Percentiles rank a stretch among this genome's conserved stretches.
These are phyloP conservation scores for Volucella bombylans DNA, from an alignment of 2,888 invertebrate species.

Conservation along the genomic window DNA sequence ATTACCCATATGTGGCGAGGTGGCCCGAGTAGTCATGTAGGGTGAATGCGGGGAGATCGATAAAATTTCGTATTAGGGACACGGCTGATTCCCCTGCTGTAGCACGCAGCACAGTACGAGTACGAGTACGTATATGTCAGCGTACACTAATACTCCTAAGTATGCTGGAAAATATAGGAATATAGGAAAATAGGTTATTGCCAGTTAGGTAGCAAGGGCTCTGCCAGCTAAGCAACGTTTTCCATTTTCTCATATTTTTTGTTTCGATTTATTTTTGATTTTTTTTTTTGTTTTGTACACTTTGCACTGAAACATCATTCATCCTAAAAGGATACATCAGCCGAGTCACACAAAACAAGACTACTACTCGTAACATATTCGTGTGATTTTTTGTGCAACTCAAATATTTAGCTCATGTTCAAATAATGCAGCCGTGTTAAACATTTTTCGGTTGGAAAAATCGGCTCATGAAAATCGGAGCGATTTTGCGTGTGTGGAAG, in stretches of 20 bases:
- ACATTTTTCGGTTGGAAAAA: constrained; percentile 33
- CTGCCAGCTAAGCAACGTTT: constrained; percentile 44
- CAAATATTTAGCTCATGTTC: constrained; percentile 69
- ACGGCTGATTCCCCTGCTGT: constrained; percentile 59
- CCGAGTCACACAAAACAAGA: constrained; percentile 21
- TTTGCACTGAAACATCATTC: constrained; percentile 35
- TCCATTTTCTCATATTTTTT: background rate
- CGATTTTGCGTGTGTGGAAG: constrained; percentile 52
- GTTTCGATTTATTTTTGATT: constrained; percentile 8
- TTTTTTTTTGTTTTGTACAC: constrained; percentile 21
- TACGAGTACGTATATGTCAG: constrained; percentile 26
- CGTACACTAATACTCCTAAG: constrained; percentile 17
- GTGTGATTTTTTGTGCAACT: constrained; percentile 38
- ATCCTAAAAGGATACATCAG: constrained; percentile 23
- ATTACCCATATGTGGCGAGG: constrained; percentile 48
- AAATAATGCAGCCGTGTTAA: constrained; percentile 66
- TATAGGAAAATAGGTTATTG: constrained; percentile 69
- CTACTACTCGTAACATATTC: background rate
- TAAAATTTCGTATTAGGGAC: constrained; percentile 70
- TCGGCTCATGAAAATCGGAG: constrained; percentile 49
- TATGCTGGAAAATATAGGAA: constrained; percentile 15
- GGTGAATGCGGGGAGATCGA: constrained; percentile 56
- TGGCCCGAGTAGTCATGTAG: background rate
- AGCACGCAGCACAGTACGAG: background rate
- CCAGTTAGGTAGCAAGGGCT: constrained; percentile 37